These are phyloP conservation scores for Epinotia nisella DNA, from an alignment of 2,888 invertebrate genomes.

Conservation along the genomic window DNA sequence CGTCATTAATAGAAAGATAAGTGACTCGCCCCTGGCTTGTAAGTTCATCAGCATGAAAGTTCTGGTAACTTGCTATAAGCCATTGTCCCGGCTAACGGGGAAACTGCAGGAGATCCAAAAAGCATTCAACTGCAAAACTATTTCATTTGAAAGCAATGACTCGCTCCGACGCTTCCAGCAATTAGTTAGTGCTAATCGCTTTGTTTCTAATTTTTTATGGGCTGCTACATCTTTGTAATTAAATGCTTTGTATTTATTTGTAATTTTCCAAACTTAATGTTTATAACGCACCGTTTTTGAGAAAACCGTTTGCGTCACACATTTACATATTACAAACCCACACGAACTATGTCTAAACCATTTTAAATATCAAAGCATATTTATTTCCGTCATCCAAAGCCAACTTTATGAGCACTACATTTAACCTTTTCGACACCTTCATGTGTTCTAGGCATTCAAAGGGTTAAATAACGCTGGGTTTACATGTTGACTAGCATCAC, in stretches of 20 bases:
- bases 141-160: slow-evolving; percentile 69
- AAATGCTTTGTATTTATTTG: slow-evolving; percentile 16
- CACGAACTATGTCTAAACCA: too few species aligned
- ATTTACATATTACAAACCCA: too few species aligned
- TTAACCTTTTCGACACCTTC: too few species aligned
- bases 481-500: too few species aligned
- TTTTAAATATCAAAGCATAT: neutral
- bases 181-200: slow-evolving; percentile 48
- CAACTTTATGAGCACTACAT: too few species aligned
- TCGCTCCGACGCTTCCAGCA: slow-evolving; percentile 67
- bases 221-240: slow-evolving; percentile 35
- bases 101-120: slow-evolving; percentile 44
- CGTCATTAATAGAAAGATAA: neutral
- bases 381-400: neutral
- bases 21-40: neutral
- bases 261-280: neutral
- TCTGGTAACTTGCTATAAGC: slow-evolving; percentile 19
- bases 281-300: neutral
- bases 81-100: slow-evolving; percentile 33
- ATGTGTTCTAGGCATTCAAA: too few species aligned
- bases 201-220: slow-evolving; percentile 40
- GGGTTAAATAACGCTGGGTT: too few species aligned
- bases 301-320: neutral
- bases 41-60: slow-evolving; percentile 22
- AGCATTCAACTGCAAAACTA: slow-evolving; percentile 61